These are phyloP conservation scores for Zaprionus inermis DNA, from an alignment of 1,140 invertebrate species.

Conservation along the genomic window DNA sequence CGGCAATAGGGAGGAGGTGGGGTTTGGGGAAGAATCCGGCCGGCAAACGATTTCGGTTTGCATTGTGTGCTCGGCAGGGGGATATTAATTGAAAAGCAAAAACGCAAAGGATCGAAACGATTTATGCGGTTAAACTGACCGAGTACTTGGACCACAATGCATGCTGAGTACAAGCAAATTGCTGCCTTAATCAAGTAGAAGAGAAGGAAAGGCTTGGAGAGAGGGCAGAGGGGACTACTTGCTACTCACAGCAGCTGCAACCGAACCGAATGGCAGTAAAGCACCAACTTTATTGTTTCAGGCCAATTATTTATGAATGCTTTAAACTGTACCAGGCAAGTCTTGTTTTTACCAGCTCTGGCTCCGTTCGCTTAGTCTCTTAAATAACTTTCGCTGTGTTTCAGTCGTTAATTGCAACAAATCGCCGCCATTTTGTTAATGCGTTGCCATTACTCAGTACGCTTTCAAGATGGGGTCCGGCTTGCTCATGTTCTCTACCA, in stretches of 20 bases:
- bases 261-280: neutral
- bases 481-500: neutral
- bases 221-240: neutral
- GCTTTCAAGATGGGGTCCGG: slow-evolving; percentile 14
- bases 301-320: slow-evolving; percentile 2
- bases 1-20: too few relatives aligned
- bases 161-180: neutral
- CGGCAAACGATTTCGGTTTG: slow-evolving; percentile 29
- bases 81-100: slow-evolving; percentile 66
- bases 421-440: slow-evolving; percentile 68
- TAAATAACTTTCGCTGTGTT: slow-evolving; percentile 56
- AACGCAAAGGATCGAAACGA: slow-evolving; percentile 36
- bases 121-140: slow-evolving; percentile 1
- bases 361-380: slow-evolving; percentile 16
- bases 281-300: neutral
- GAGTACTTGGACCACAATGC: neutral
- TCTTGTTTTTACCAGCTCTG: neutral
- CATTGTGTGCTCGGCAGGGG: slow-evolving; percentile 53
- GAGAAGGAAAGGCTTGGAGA: neutral
- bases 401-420: slow-evolving; percentile 74
- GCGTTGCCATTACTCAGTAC: slow-evolving; percentile 60
- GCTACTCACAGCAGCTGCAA: slow-evolving; percentile 8
- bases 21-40: too few relatives aligned
- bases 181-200: neutral
- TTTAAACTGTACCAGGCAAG: neutral